These are phyloP conservation scores for Haplochromis burtoni DNA, from an alignment of 2,113 vertebrate genomes.

Conservation along the genomic window DNA sequence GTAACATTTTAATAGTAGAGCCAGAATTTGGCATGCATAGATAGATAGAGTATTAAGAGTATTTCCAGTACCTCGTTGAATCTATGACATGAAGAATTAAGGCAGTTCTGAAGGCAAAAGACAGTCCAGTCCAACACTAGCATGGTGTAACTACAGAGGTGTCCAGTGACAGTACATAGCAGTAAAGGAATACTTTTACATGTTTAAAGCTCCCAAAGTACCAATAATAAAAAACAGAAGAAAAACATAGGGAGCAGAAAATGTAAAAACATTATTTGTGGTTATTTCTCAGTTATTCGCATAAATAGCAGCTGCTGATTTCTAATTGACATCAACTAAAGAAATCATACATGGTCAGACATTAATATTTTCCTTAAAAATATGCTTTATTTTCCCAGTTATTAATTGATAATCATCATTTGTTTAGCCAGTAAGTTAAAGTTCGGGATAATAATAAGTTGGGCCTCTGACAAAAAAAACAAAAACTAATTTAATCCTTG, in stretches of 20 bases:
- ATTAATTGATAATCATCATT: background rate
- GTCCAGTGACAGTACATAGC: background rate
- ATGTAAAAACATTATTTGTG: background rate
- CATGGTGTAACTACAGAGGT: background rate
- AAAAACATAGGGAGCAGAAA: background rate
- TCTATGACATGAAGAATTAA: background rate
- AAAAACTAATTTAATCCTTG: background rate
- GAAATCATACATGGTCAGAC: fast-evolving
- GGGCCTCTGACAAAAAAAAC: fast-evolving
- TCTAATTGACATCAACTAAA: background rate
- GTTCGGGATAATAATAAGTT: background rate
- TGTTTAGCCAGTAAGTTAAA: background rate
- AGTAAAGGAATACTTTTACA: background rate
- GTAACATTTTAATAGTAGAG: background rate
- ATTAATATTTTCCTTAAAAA: background rate
- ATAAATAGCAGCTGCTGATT: background rate
- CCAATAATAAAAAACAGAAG: background rate
- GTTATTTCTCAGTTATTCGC: background rate
- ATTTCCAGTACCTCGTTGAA: background rate
- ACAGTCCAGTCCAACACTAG: background rate
- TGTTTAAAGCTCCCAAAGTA: background rate
- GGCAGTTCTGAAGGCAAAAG: background rate
- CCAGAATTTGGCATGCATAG: background rate
- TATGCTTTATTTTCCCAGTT: background rate
- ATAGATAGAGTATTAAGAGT: background rate